Evolutionary conservation across 2,888 invertebrate species (phyloP).

Genomic region (Lepidocyrtinus sp.): DNA sequence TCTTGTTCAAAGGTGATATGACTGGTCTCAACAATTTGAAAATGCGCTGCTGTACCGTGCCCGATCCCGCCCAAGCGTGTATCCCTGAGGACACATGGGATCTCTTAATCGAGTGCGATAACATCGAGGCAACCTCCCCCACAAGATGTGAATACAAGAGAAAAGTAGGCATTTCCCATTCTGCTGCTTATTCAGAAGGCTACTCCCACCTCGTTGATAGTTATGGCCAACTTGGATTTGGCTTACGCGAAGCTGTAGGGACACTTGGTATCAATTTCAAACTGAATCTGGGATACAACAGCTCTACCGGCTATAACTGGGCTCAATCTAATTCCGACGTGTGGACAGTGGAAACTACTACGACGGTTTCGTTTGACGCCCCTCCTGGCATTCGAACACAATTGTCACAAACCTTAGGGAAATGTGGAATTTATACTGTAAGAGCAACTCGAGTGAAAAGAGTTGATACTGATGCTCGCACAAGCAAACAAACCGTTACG

Average conservation of each 20-base stretch:
- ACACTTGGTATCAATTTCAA: conserved; percentile 50
- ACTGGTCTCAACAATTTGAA: conserved; percentile 63
- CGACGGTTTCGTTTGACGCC: conserved; percentile 57
- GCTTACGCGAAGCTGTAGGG: conserved; percentile 46
- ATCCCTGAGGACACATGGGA: conserved; percentile 63
- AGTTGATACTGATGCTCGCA: conserved; percentile 50
- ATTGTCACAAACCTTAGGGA: conserved; percentile 60
- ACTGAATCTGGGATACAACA: conserved; percentile 45
- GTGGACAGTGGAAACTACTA: conserved; percentile 59
- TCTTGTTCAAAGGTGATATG: conserved; percentile 49
- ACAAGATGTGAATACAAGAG: conserved; percentile 63
- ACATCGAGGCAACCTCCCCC: conserved; percentile 54
- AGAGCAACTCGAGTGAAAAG: conserved; percentile 59
- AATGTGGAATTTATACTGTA: conserved; percentile 60
- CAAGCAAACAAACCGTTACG: conserved; percentile 37
- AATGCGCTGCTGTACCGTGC: conserved; percentile 63
- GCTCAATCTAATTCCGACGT: conserved; percentile 56
- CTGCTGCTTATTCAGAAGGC: conserved; percentile 54
- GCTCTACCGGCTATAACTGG: conserved; percentile 63
- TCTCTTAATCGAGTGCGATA: conserved; percentile 65
- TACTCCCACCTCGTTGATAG: conserved; percentile 44
- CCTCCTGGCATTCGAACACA: conserved; percentile 58
- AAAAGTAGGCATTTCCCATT: conserved; percentile 60
- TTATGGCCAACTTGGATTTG: conserved; percentile 60
- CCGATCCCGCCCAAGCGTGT: conserved; percentile 60